A percentile compares a stretch with the other conserved stretches of the same genome.
Evolutionary conservation across 2,888 invertebrate species (phyloP).

Genomic region (Drosophila stalkeri): DNA sequence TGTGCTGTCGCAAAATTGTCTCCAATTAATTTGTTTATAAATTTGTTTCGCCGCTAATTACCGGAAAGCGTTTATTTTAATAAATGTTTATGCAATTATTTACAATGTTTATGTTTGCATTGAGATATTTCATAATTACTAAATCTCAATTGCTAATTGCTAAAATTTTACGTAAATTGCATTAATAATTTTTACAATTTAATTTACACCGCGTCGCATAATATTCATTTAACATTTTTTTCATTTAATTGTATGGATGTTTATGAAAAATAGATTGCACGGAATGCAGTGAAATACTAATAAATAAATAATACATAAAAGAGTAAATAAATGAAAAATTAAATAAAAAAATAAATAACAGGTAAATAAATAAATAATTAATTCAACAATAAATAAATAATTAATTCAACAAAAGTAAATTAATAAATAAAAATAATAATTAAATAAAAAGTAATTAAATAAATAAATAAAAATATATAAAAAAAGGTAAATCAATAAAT

Average conservation of each 20-base stretch:
- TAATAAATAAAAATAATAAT: no score
- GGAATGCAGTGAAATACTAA: no score
- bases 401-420: no score
- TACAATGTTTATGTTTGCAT: conserved; percentile 10
- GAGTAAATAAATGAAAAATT: no score
- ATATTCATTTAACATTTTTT: conserved; percentile 9
- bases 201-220: conserved; percentile 8
- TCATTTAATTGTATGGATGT: neutral
- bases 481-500: no score
- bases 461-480: no score
- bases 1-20: conserved; percentile 7
- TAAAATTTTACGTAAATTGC: neutral
- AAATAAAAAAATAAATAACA: no score
- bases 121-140: conserved; percentile 8
- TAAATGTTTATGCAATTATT: conserved; percentile 13
- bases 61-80: conserved; percentile 17
- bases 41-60: conserved; percentile 14
- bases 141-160: conserved; percentile 27
- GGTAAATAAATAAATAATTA: no score
- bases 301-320: no score
- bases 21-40: conserved; percentile 43
- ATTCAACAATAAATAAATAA: no score
- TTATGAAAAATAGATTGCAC: no score
- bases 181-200: neutral
- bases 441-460: no score